phyloP scores from a whole-genome alignment of 2,797 vertebrate species.

The Microctenopoma steveboyesi region DNA sequence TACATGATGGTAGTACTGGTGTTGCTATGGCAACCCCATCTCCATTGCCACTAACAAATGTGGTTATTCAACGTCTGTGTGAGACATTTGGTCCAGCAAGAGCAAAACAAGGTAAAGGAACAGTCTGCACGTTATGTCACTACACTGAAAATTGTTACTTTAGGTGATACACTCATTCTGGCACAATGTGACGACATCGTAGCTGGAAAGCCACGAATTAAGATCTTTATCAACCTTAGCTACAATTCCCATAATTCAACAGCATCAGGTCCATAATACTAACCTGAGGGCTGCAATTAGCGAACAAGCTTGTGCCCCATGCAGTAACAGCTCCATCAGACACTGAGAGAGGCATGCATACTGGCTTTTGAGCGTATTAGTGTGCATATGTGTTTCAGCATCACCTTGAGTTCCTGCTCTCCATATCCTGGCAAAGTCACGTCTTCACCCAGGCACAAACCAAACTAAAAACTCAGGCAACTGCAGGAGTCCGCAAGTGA shows the following conservation, averaged over 20 bases:
- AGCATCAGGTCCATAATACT: conserved; percentile 32
- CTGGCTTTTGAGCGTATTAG: conserved; percentile 17
- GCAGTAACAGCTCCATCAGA: conserved; percentile 29
- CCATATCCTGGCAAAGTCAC: conserved; percentile 67
- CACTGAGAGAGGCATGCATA: conserved; percentile 4
- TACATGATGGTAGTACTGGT: conserved; percentile 21
- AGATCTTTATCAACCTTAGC: conserved; percentile 12
- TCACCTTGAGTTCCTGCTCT: conserved; percentile 62
- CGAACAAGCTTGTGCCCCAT: background rate
- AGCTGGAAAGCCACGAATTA: conserved; percentile 12
- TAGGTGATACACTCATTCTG: background rate
- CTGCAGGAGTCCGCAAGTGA: conserved; percentile 29
- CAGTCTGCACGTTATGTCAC: background rate
- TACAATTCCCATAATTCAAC: conserved; percentile 40
- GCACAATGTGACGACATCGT: background rate
- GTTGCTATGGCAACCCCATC: conserved; percentile 74
- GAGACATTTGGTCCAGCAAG: conserved; percentile 22
- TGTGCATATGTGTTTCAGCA: conserved; percentile 43
- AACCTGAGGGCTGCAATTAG: conserved; percentile 46
- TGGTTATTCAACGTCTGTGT: conserved; percentile 41
- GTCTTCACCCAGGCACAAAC: conserved; percentile 63
- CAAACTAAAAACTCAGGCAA: conserved; percentile 59
- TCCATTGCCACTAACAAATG: conserved; percentile 61
- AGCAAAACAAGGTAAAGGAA: conserved; percentile 15
- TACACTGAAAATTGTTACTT: background rate